Base-by-base conservation (phyloP, 2,888 invertebrate genomes). In the Amblyjoppa proteus region DNA sequence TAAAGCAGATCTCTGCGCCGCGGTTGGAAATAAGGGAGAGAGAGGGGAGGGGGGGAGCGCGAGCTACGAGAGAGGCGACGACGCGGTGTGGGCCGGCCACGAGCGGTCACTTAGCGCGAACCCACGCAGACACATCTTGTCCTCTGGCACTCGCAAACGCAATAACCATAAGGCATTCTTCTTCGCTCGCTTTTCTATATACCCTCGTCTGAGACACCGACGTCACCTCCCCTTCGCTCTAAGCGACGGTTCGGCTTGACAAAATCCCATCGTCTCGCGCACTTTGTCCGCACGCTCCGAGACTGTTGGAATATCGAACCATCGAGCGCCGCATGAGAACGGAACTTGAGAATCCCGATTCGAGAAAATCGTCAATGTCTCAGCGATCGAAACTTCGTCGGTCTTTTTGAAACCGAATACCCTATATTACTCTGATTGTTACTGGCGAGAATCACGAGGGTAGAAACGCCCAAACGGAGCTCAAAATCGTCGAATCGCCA, bases 61-160 rank as follows among this genome's bases (percentile, higher is more conserved):
- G 41, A 53, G 69, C 20, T 25, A 38, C 9, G 56, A 38, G 56
- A 38, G 25, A 20, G 68, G 61, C 76, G 87, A 83, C 76, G 87
- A 75, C 69, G 73, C 89, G 90, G 89, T 92, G 92, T 91, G 91
- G 92, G 91, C 91, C 87, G 91, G 80, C 84, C 86, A 83, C 88
- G 88, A 88, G 87, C 88, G 88, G 86, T 87, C 87, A 88, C 88
- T 88, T 85, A 88, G 88, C 85, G 83, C 81, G 80, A 92, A 92
- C 93, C 93, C 93, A 93, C 93, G 92, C 92, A 85, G 90, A 91
- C 91, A 91, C 91, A 91, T 91, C 92, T 91, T 90, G 91, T 92
- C 91, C 89, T 88, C 88, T 90, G 89, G 88, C 88, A 87, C 89
- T 82, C 88, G 89, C 87, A 66, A 87, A 84, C 77, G 90, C 92